These are phyloP conservation scores for Cyanistes caeruleus DNA, from an alignment of 2,113 vertebrate species.

Conservation along the genomic window DNA sequence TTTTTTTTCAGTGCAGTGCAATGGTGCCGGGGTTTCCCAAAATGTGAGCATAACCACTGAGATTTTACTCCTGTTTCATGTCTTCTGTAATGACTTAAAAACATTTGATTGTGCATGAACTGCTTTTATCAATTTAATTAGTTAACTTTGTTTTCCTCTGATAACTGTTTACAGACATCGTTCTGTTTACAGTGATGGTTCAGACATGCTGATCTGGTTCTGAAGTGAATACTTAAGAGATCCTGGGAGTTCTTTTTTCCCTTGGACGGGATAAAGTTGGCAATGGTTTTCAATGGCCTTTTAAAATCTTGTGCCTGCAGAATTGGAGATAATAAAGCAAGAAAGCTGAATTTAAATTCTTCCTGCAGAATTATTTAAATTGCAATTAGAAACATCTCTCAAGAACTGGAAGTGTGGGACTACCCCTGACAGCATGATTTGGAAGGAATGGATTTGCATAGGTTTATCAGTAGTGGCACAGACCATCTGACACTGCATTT, in stretches of 20 bases:
- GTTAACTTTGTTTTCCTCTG: not conserved
- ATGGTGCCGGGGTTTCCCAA: not conserved
- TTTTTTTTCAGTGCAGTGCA: not conserved
- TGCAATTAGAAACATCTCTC: not conserved
- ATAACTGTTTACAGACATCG: not conserved
- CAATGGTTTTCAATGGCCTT: not conserved
- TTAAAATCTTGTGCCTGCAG: not conserved
- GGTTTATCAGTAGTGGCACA: not conserved
- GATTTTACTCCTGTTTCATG: not conserved
- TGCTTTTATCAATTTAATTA: not conserved
- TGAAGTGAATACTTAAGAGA: not conserved
- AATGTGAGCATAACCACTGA: not conserved
- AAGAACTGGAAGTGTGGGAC: not conserved
- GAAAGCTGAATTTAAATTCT: not conserved
- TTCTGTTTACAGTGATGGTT: not conserved
- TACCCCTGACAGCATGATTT: not conserved
- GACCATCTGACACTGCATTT: not conserved
- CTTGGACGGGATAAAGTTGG: not conserved
- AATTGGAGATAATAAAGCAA: not conserved
- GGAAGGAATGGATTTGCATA: not conserved
- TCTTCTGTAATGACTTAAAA: not conserved
- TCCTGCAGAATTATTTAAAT: not conserved
- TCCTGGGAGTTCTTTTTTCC: not conserved
- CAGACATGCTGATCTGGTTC: not conserved
- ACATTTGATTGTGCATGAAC: not conserved